Evolutionary conservation across 2,797 vertebrate species (phyloP), one percentile per base, ranked within the genome.

Genomic region (Neomorphus geoffroyi): DNA sequence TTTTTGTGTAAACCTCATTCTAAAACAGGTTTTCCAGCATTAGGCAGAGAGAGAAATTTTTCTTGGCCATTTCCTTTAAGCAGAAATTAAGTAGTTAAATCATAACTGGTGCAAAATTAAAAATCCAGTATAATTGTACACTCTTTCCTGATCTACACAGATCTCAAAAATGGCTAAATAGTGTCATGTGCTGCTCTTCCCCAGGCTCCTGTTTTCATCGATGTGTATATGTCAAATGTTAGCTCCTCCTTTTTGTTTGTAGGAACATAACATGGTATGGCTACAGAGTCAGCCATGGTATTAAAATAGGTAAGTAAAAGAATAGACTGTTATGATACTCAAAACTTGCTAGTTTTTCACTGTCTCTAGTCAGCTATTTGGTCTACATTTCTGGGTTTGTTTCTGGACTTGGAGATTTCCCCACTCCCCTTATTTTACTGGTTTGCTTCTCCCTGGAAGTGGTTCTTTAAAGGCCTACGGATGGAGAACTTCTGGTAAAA

Each of bases 1-100:
- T 92, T 92, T 65, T 80, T 35, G 30, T 88, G 71, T 86, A 71
- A 94, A 62, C 17, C 27, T 96, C 33, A 43, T 73, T 93, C 67
- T 80, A 80, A 58, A 80, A 48, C 57, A 84, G 32, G 18, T 45
- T 84, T 93, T 26, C 57, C 53, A 72, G 58, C 13, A 57, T 58
- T 71, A 81, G 53, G 27, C 57, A 64, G 30, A 66, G n/a, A 43
- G 33, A 92, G 33, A 83, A 83, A 77, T 83, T 53, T 57, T 86
- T 87, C 50, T 84, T 73, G 41, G 53, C 60, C 22, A 10, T 91
- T 94, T 93, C 43, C 46, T 88, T 85, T 45, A 72, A 75, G 39
- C 56, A 79, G 57, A 66, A 83, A 58, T 81, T 26, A 80, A 62
- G 39, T 85, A 70, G 82, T 81, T 78, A 73, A 91, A 64, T 73